Percentiles rank a stretch among this genome's conserved stretches.
Evolutionary conservation across 2,797 vertebrate species (phyloP).

Genomic region (Lemur catta): DNA sequence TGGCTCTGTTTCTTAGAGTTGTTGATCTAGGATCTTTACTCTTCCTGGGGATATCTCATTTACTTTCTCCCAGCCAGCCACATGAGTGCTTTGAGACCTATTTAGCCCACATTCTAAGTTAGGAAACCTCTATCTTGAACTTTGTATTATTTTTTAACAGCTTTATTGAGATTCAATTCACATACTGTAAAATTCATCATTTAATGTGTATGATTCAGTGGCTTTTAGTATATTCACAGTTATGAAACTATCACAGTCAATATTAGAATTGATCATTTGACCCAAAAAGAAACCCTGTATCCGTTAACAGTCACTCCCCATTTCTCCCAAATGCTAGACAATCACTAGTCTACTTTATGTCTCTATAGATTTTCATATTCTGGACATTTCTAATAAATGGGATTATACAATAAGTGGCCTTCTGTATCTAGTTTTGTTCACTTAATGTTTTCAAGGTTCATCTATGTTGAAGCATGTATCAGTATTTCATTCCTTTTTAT

Average conservation of each 20-base stretch:
- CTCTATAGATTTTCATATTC: not conserved
- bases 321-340: not conserved
- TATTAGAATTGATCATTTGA: slow-evolving; percentile 10
- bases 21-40: not conserved
- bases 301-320: not conserved
- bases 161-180: not conserved
- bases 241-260: not conserved
- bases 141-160: not conserved
- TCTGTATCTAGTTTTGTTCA: not conserved
- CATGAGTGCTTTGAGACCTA: not conserved
- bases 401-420: not conserved
- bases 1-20: not conserved
- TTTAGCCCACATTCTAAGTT: not conserved
- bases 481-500: not conserved
- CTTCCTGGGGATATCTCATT: not conserved
- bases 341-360: not conserved
- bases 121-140: not conserved
- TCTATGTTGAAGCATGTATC: not conserved
- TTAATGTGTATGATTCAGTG: not conserved
- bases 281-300: not conserved
- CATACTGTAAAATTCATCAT: not conserved
- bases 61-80: not conserved
- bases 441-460: not conserved
- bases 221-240: not conserved
- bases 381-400: not conserved